Evolutionary conservation across 2,888 invertebrate species (phyloP).

Genomic region (Mythimna ferrago): DNA sequence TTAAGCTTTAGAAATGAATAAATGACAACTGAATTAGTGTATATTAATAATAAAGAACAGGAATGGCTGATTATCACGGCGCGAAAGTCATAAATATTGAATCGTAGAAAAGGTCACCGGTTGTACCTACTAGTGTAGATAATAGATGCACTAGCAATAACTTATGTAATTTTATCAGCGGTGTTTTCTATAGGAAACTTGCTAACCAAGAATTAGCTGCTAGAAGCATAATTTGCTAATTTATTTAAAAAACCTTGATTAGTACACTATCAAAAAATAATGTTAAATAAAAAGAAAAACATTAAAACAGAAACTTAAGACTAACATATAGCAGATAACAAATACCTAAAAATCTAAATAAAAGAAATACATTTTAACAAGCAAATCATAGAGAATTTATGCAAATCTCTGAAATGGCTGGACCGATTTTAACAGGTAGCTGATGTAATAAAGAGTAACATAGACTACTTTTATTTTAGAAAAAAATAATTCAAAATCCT

Average conservation of each 20-base stretch:
- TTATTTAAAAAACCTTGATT: background rate
- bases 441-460: too few species aligned
- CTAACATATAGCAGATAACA: too few species aligned
- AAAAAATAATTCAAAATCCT: too few species aligned
- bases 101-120: constrained; percentile 38
- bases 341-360: too few species aligned
- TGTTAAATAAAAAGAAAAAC: constrained; percentile 37
- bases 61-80: constrained; percentile 6
- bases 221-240: too few species aligned
- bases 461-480: too few species aligned
- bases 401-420: too few species aligned
- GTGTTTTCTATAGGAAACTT: constrained; percentile 13
- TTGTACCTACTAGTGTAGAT: constrained; percentile 28
- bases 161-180: constrained; percentile 17
- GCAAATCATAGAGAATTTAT: too few species aligned
- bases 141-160: constrained; percentile 17
- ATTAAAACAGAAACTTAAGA: background rate
- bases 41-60: too few species aligned
- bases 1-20: background rate
- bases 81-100: constrained; percentile 43
- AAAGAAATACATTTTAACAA: too few species aligned
- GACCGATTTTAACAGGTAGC: too few species aligned
- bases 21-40: background rate
- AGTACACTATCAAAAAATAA: constrained; percentile 23
- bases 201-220: too few species aligned